These are phyloP conservation scores for Trichomalopsis sarcophagae DNA, from an alignment of 1,140 invertebrate species.

Conservation along the genomic window DNA sequence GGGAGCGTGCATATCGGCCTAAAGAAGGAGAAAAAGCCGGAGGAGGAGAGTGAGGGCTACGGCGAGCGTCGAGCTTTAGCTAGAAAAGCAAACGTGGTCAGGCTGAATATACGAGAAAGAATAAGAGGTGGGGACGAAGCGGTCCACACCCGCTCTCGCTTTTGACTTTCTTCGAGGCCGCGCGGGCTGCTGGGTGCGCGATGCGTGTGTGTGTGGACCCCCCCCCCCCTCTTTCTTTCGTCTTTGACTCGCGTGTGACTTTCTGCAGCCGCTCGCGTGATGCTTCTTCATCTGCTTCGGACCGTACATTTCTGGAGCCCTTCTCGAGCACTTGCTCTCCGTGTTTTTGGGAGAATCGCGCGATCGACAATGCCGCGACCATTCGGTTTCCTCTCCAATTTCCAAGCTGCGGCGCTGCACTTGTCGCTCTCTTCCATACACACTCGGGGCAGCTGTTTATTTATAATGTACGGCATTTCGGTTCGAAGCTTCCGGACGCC, in stretches of 20 bases:
- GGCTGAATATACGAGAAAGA: not conserved
- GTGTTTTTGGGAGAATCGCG: not conserved
- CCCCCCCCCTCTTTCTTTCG: not conserved
- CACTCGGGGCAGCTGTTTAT: not conserved
- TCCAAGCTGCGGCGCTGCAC: too few relatives aligned
- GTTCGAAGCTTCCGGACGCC: too few relatives aligned
- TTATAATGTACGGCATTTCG: not conserved
- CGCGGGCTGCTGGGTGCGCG: too few relatives aligned
- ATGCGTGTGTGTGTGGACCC: not conserved
- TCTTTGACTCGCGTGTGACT: slow-evolving; percentile 19
- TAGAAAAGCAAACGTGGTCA: slow-evolving; percentile 40
- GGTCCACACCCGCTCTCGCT: not conserved
- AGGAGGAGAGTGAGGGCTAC: not conserved
- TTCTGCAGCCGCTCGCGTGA: not conserved
- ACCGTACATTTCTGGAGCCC: not conserved
- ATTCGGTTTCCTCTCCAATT: too few relatives aligned
- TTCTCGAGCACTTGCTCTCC: not conserved
- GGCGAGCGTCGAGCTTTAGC: slow-evolving; percentile 31
- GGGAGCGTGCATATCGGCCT: not conserved
- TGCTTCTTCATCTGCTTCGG: not conserved
- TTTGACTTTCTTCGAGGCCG: not conserved
- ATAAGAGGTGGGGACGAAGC: not conserved
- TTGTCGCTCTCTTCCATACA: too few relatives aligned
- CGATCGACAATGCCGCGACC: too few relatives aligned
- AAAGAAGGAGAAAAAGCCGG: slow-evolving; percentile 49